These are phyloP conservation scores for Suillia variegata DNA, from an alignment of 2,888 invertebrate species.

Conservation along the genomic window DNA sequence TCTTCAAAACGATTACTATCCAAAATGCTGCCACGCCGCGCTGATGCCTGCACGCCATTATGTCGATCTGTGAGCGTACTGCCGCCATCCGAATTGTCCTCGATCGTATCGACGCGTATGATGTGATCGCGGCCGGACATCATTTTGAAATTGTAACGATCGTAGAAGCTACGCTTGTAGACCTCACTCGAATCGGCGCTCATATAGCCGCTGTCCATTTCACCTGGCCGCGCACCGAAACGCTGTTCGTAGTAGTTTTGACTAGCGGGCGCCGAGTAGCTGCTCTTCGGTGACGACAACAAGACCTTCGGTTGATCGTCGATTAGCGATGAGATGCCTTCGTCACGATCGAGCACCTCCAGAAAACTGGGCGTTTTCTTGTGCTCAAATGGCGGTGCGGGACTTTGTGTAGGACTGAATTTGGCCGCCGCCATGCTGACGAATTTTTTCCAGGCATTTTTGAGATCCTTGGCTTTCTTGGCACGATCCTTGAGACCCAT, in stretches of 20 bases:
- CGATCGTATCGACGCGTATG: conserved; percentile 56
- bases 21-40: conserved; percentile 28
- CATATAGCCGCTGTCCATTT: conserved; percentile 82
- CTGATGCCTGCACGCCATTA: conserved; percentile 29
- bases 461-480: conserved; percentile 61
- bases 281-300: conserved; percentile 46
- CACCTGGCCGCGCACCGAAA: conserved; percentile 59
- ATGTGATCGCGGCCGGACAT: conserved; percentile 50
- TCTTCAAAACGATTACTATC: conserved; percentile 48
- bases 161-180: conserved; percentile 63
- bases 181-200: conserved; percentile 79
- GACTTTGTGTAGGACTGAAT: conserved; percentile 58
- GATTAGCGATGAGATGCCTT: conserved; percentile 57
- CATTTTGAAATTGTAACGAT: conserved; percentile 59
- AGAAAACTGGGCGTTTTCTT: conserved; percentile 43
- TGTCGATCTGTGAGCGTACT: conserved; percentile 32
- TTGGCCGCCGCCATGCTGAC: conserved; percentile 60
- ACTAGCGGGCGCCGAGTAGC: conserved; percentile 44
- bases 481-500: conserved; percentile 60
- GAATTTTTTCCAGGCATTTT: conserved; percentile 61
- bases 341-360: conserved; percentile 51
- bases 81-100: conserved; percentile 50
- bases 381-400: conserved; percentile 53
- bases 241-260: conserved; percentile 56
- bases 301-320: conserved; percentile 47